Percentiles rank a stretch among this genome's conserved stretches.
These are phyloP conservation scores for Pseudococcus viburni DNA, from an alignment of 2,888 invertebrate genomes.

Conservation along the genomic window DNA sequence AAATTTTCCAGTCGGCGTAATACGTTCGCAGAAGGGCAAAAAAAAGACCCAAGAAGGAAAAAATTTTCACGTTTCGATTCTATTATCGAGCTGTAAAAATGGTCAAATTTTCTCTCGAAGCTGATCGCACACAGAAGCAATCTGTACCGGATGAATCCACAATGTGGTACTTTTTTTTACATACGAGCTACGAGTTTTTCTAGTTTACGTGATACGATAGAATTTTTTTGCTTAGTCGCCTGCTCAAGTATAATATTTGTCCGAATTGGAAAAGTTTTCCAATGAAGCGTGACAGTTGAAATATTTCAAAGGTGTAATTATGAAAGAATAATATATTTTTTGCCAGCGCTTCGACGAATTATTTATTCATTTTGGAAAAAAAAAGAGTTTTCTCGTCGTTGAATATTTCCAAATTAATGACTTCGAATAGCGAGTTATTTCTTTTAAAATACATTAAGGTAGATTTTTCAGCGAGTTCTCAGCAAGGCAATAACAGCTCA, in stretches of 20 bases:
- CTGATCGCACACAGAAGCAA: not conserved
- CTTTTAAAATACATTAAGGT: slow-evolving; percentile 35
- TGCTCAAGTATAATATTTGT: not conserved
- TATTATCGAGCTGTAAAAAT: not conserved
- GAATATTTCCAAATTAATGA: slow-evolving; percentile 54
- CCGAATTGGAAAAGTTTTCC: slow-evolving; percentile 19
- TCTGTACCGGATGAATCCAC: not conserved
- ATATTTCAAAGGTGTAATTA: slow-evolving; percentile 52
- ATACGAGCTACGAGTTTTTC: not conserved
- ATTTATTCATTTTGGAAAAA: slow-evolving; percentile 24
- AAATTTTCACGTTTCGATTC: not conserved
- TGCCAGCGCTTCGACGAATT: slow-evolving; percentile 13
- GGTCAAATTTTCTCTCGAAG: not conserved
- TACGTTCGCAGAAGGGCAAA: not conserved
- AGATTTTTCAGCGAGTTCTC: slow-evolving; percentile 26
- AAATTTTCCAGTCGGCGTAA: slow-evolving; percentile 15
- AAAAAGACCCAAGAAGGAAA: not conserved
- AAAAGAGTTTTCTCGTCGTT: slow-evolving; percentile 37
- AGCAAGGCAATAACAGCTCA: slow-evolving; percentile 39
- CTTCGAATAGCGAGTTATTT: slow-evolving; percentile 46
- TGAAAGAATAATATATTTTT: slow-evolving; percentile 51
- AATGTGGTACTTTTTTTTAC: not conserved
- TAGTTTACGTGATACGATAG: not conserved
- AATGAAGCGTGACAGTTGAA: slow-evolving; percentile 46
- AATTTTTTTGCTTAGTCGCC: not conserved